Percentiles rank a stretch among this genome's conserved stretches.
These are phyloP conservation scores for Spondyliosoma cantharus DNA, from an alignment of 2,797 vertebrate species.

Conservation along the genomic window DNA sequence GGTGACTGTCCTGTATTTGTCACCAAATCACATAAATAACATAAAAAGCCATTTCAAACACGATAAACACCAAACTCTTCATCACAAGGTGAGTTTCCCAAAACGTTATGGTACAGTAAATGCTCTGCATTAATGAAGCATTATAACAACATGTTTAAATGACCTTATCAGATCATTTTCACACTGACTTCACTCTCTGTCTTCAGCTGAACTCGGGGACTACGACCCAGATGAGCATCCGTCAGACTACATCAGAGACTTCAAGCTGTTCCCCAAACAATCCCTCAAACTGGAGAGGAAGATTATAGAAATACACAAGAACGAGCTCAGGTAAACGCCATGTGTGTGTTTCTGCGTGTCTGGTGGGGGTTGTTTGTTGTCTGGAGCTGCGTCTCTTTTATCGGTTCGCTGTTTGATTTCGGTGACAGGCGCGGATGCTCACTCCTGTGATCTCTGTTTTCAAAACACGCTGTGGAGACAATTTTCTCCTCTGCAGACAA, in stretches of 20 bases:
- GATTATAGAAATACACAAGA: conserved; percentile 96
- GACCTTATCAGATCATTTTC: neutral
- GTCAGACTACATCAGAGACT: conserved; percentile 94
- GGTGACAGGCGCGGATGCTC: conserved; percentile 40
- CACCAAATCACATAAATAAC: too few species aligned
- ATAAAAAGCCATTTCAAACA: too few species aligned
- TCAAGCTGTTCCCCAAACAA: conserved; percentile 97
- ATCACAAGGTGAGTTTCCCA: neutral
- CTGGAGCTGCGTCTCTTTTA: conserved; percentile 19
- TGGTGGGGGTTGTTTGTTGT: conserved; percentile 12
- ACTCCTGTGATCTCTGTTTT: conserved; percentile 44
- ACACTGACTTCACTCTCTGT: neutral
- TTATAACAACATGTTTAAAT: neutral
- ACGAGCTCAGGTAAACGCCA: conserved; percentile 91
- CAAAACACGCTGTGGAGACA: conserved; percentile 20
- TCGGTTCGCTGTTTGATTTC: conserved; percentile 36
- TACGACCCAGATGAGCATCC: conserved; percentile 94
- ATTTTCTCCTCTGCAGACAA: conserved; percentile 30
- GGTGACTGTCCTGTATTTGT: too few species aligned
- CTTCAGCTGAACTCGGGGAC: conserved; percentile 94
- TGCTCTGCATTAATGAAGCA: neutral
- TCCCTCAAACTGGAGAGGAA: conserved; percentile 96
- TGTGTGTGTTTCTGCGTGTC: neutral
- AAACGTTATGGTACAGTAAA: neutral
- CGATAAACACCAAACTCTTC: neutral